Percentiles rank a stretch among this genome's conserved stretches.
These are phyloP conservation scores for Hypotaenidia okinawae DNA, from an alignment of 2,797 vertebrate species.

Conservation along the genomic window DNA sequence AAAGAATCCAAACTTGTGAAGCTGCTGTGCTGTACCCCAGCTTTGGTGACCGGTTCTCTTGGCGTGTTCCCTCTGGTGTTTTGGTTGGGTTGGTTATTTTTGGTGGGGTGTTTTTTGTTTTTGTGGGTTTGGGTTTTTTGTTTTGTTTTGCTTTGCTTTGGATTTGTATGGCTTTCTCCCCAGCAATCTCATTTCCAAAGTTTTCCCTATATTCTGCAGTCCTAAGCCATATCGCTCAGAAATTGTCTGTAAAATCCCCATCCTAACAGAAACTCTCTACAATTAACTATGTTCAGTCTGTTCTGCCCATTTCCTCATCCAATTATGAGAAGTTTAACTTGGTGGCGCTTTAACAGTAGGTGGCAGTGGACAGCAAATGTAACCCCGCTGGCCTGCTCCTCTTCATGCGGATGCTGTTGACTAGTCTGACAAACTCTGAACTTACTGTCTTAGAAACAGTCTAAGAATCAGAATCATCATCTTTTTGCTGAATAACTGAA, in stretches of 20 bases:
- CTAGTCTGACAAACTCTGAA: background rate
- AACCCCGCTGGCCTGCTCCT: background rate
- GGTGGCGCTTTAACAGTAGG: conserved; percentile 26
- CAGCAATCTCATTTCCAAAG: background rate
- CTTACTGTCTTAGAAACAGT: background rate
- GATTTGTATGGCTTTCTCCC: background rate
- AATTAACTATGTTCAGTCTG: no score
- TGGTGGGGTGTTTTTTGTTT: no score
- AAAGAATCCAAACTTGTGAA: background rate
- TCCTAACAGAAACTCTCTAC: no score
- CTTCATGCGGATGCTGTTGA: no score
- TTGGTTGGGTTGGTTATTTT: background rate
- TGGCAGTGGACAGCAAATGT: conserved; percentile 42
- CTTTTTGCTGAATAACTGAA: background rate
- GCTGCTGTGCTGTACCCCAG: background rate
- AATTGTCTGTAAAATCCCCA: no score
- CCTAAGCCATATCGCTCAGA: background rate
- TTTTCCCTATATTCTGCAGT: background rate
- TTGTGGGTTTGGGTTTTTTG: no score
- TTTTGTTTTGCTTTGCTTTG: no score
- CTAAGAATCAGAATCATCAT: background rate
- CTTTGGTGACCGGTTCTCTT: background rate
- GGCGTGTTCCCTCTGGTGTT: background rate
- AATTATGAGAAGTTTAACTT: background rate
- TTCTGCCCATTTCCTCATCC: no score